Evolutionary conservation across 64 coral and sea anemone genomes (phyloP).

Genomic region (Montipora capricornis): DNA sequence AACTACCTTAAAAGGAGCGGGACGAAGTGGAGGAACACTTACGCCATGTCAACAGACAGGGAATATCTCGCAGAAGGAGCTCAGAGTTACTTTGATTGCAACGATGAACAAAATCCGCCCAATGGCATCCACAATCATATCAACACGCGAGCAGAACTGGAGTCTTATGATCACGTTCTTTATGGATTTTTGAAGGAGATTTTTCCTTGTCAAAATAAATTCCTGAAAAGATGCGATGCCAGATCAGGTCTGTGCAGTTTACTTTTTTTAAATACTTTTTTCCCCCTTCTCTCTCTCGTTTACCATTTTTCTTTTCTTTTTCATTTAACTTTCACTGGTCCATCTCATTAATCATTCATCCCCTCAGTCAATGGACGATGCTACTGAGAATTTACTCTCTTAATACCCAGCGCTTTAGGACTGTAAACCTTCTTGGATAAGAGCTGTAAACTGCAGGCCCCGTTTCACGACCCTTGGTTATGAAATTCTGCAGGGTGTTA

Average conservation of each 20-base stretch:
- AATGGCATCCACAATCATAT: conserved; percentile 96
- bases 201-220: conserved; percentile 89
- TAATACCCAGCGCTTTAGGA: too few relatives aligned
- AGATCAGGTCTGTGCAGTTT: conserved; percentile 44
- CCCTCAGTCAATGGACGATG: too few relatives aligned
- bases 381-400: neutral
- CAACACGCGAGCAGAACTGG: conserved; percentile 82
- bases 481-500: too few relatives aligned
- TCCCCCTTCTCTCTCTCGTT: neutral
- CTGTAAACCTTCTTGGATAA: too few relatives aligned
- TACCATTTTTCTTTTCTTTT: too few relatives aligned
- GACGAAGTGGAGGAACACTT: conserved; percentile 66
- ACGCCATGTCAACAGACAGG: conserved; percentile 89
- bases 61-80: conserved; percentile 96
- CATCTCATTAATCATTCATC: too few relatives aligned
- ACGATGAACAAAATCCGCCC: conserved; percentile 64
- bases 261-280: neutral
- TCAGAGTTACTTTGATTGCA: conserved; percentile 90
- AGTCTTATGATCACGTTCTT: conserved; percentile 68
- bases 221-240: conserved; percentile 80
- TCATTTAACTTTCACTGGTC: too few relatives aligned
- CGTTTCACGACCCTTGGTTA: too few relatives aligned
- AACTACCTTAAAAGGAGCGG: conserved; percentile 69
- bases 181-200: conserved; percentile 90
- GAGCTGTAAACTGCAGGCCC: too few relatives aligned